Percentiles rank a stretch among this genome's conserved stretches.
Conservation (phyloP, 2,797 vertebrate genomes). For the Poecilia wingei region DNA sequence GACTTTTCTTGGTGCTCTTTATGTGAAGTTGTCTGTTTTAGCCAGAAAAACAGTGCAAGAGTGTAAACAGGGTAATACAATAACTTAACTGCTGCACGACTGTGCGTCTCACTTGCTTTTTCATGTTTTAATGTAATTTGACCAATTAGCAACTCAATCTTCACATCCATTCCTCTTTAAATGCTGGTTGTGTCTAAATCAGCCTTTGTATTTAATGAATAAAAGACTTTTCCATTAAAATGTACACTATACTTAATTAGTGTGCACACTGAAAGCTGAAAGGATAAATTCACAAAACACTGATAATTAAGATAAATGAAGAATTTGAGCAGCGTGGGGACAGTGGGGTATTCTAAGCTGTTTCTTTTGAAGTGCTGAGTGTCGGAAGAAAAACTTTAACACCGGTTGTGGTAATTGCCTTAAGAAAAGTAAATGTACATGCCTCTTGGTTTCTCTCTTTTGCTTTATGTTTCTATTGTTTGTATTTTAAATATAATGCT, state of each 20-base stretch:
- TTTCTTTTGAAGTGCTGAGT: background rate
- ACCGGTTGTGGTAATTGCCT: background rate
- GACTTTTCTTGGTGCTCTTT: conserved; percentile 47
- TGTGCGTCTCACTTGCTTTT: conserved; percentile 26
- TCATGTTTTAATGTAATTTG: conserved; percentile 63
- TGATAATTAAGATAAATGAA: background rate
- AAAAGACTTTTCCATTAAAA: background rate
- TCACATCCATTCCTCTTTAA: conserved; percentile 25
- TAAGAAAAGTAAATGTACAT: background rate
- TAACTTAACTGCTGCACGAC: conserved; percentile 41
- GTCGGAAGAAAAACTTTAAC: background rate
- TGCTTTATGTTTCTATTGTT: background rate
- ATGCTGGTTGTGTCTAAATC: conserved; percentile 8
- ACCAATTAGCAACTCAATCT: conserved; percentile 49
- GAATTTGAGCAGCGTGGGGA: background rate
- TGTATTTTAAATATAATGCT: background rate
- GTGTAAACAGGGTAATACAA: conserved; percentile 59
- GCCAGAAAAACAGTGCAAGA: conserved; percentile 26
- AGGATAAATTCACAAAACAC: conserved; percentile 1
- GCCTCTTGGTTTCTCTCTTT: background rate
- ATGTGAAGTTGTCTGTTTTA: conserved; percentile 16
- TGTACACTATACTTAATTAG: background rate
- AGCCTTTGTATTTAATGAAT: conserved; percentile 4
- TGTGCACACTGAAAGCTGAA: background rate
- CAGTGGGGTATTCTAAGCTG: conserved; percentile 6